A percentile compares a stretch with the other conserved stretches of the same genome.
Evolutionary conservation across 1,140 invertebrate genomes (phyloP).

Genomic region (Nylanderia fulva): DNA sequence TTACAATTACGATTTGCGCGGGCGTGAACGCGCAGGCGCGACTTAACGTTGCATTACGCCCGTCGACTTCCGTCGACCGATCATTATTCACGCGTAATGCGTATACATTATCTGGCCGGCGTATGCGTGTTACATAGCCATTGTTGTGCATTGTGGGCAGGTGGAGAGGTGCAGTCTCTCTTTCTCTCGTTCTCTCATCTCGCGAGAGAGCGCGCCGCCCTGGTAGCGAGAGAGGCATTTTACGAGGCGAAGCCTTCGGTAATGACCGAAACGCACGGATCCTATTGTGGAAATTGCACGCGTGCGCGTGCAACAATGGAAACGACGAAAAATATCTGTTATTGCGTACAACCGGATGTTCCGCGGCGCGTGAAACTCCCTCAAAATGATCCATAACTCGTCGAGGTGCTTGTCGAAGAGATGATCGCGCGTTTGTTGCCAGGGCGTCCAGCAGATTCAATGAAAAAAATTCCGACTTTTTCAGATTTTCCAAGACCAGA

Average conservation of each 20-base stretch:
- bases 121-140: conserved; percentile 38
- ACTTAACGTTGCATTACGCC: conserved; percentile 14
- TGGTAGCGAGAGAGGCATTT: conserved; percentile 31
- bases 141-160: conserved; percentile 40
- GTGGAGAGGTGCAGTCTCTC: neutral
- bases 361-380: neutral
- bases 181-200: neutral
- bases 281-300: conserved; percentile 34
- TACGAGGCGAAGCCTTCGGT: conserved; percentile 32
- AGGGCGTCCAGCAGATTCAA: no score
- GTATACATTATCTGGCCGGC: conserved; percentile 28
- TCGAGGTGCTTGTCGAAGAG: neutral
- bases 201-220: neutral
- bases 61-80: conserved; percentile 24
- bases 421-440: no score
- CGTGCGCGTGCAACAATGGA: conserved; percentile 28
- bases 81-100: conserved; percentile 43
- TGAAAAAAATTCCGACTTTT: no score
- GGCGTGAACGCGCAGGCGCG: neutral
- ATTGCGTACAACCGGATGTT: conserved; percentile 18
- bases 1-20: neutral
- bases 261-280: conserved; percentile 47
- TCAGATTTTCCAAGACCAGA: no score
- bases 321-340: conserved; percentile 20
- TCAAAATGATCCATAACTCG: conserved; percentile 25